A percentile compares a stretch with the other conserved stretches of the same genome.
These are phyloP conservation scores for Plectrocnemia conspersa DNA, from an alignment of 1,140 invertebrate genomes.

Conservation along the genomic window DNA sequence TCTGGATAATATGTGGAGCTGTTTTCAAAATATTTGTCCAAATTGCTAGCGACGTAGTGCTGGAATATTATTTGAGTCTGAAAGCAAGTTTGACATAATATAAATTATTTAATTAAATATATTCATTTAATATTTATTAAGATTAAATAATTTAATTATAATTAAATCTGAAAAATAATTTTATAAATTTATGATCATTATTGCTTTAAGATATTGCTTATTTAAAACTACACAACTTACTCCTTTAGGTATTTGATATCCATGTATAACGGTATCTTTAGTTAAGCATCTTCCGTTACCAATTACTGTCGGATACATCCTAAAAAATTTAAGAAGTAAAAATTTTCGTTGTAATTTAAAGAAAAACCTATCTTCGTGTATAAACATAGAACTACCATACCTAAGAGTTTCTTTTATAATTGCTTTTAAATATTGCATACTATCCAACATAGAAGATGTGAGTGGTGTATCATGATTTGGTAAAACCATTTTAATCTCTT, in stretches of 20 bases:
- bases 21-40: slow-evolving; percentile 64
- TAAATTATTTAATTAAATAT: slow-evolving; percentile 15
- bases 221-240: slow-evolving; percentile 52
- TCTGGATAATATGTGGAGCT: slow-evolving; percentile 68
- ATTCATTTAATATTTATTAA: no score
- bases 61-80: slow-evolving; percentile 79
- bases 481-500: slow-evolving; percentile 62
- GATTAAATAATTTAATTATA: slow-evolving; percentile 1
- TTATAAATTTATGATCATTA: not conserved
- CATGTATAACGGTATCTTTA: slow-evolving; percentile 72
- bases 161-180: no score
- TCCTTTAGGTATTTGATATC: slow-evolving; percentile 82
- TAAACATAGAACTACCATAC: slow-evolving; percentile 47
- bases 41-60: slow-evolving; percentile 73
- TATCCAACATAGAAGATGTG: slow-evolving; percentile 59
- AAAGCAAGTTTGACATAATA: slow-evolving; percentile 23
- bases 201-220: not conserved
- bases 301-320: slow-evolving; percentile 83
- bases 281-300: slow-evolving; percentile 78
- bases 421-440: slow-evolving; percentile 76
- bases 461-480: slow-evolving; percentile 53
- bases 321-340: slow-evolving; percentile 41
- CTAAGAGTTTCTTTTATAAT: slow-evolving; percentile 86
- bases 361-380: slow-evolving; percentile 4
- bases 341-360: not conserved